Conservation (phyloP, 1,140 invertebrate genomes). For the Trichogramma pretiosum region DNA sequence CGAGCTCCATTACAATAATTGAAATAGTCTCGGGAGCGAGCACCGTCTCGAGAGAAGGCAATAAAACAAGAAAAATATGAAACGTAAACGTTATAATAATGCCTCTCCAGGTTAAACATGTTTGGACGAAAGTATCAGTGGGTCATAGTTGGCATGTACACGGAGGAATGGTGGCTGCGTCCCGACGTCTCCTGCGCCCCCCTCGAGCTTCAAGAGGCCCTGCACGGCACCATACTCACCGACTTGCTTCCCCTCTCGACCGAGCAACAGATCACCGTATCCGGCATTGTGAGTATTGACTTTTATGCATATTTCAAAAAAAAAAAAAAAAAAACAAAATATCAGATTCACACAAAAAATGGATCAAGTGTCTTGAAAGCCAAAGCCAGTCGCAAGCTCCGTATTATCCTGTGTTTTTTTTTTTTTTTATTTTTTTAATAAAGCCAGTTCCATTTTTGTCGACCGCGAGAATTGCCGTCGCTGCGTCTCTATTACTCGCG, state of each 20-base stretch:
- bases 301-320: background rate
- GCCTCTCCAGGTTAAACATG: conserved; percentile 60
- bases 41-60: too few relatives aligned
- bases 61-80: too few relatives aligned
- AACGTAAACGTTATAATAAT: background rate
- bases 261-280: conserved; percentile 71
- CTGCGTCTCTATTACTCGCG: too few relatives aligned
- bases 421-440: too few relatives aligned
- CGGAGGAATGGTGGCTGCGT: conserved; percentile 68
- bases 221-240: conserved; percentile 86
- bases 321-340: background rate
- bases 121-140: conserved; percentile 92
- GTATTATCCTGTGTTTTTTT: background rate
- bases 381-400: too few relatives aligned
- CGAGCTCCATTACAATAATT: too few relatives aligned
- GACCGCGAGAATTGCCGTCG: too few relatives aligned
- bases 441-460: too few relatives aligned
- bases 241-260: conserved; percentile 69
- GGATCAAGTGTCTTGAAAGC: too few relatives aligned
- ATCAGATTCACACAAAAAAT: too few relatives aligned
- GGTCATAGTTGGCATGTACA: conserved; percentile 88
- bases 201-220: conserved; percentile 66
- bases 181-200: conserved; percentile 58
- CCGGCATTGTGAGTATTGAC: conserved; percentile 71
- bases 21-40: too few relatives aligned